Base-by-base conservation (phyloP, 1,140 invertebrate genomes). In the Zeugodacus cucurbitae region DNA sequence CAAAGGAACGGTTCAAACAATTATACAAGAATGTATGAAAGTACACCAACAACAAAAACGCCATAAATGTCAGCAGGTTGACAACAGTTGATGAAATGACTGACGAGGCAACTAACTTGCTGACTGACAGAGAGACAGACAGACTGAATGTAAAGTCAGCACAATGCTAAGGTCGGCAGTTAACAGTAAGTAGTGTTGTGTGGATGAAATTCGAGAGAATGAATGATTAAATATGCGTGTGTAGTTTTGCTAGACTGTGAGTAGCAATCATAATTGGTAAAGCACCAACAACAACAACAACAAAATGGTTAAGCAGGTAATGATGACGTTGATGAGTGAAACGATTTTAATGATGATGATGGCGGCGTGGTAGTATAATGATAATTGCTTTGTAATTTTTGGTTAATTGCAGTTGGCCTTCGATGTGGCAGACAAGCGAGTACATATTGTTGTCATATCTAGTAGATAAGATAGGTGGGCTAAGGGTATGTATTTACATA, bases 351-450 rank as follows among this genome's bases (percentile, higher is more conserved):
- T 62, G 26, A 67, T 67, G 26, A 34, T 34, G 64, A 11, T 74
- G 4, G 20, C 20, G 17, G 67, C 67, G 7, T n/a, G n/a, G n/a
- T n/a, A n/a, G n/a, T 41, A 22, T 74, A 41, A 74, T 37, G 34
- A 74, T 74, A 74, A 74, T 74, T 74, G 32, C 67, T 74, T 74
- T 74, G 32, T 37, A 74, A 74, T 74, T 74, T 74, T 74, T 34
- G 17, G 32, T 74, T 41, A 74, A 74, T 37, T 74, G 34, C 67
- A 7, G 64, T 67, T 32, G 64, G 29, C 64, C 14, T 67, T 32
- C 64, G 14, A 32, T 32, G n/a, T n/a, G n/a, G n/a, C n/a, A n/a
- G n/a, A n/a, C n/a, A n/a, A n/a, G n/a, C n/a, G n/a, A n/a, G n/a
- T n/a, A n/a, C n/a, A n/a, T n/a, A n/a, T n/a, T n/a, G 86, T 6